phyloP scores from a whole-genome alignment of 1,140 invertebrate genomes.

The Megalonaias nervosa region DNA sequence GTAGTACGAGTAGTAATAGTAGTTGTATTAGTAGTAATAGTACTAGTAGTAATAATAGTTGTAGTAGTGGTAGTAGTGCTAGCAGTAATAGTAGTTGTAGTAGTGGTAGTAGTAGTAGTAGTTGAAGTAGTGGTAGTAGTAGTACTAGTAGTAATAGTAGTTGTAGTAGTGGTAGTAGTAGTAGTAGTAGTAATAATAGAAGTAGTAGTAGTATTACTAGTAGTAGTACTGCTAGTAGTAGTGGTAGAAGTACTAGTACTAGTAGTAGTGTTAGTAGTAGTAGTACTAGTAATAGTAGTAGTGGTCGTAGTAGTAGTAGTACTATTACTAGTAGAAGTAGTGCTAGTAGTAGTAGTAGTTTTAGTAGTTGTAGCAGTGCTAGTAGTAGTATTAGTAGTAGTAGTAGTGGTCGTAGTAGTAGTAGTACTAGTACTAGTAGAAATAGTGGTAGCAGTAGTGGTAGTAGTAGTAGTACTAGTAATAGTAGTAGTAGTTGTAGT shows the following conservation, averaged over 20 bases:
- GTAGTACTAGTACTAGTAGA: background rate
- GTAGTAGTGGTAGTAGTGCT: background rate
- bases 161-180: background rate
- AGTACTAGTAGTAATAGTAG: background rate
- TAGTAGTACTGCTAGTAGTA: background rate
- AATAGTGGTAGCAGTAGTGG: background rate
- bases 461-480: background rate
- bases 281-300: background rate
- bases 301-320: background rate
- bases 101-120: background rate
- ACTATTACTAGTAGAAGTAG: background rate
- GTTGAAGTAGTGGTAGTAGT: background rate
- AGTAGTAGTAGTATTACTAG: background rate
- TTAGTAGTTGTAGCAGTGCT: background rate
- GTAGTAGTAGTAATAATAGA: background rate
- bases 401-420: background rate
- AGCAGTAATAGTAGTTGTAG: background rate
- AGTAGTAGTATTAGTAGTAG: background rate
- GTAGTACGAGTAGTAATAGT: no score
- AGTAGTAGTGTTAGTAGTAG: background rate
- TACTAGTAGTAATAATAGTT: background rate
- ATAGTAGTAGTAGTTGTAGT: conserved; percentile 2
- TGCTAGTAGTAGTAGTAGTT: background rate
- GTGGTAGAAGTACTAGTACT: background rate
- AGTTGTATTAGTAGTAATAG: no score